Base-by-base conservation (phyloP, 2,113 vertebrate species). In the Phyllostomus hastatus region DNA sequence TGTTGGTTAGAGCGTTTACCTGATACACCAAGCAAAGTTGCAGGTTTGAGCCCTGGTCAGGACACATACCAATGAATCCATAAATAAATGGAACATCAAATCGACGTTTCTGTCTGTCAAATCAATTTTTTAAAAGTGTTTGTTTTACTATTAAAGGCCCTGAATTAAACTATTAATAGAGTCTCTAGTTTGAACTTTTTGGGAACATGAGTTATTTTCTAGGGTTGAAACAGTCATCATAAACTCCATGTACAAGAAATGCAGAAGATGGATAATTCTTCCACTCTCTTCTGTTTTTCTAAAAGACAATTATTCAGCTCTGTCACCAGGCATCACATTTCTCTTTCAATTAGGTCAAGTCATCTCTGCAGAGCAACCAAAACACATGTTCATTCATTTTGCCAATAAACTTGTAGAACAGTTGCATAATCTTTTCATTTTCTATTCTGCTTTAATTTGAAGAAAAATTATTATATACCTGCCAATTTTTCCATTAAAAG, bases 261-360 rank as follows among this genome's bases (percentile, higher is more conserved):
- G 93, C 82, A 92, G 38, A 84, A 88, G 75, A 73, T 91, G 52
- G 54, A 92, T 96, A 98, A 95, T 97, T 95, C 90, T 97, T 97
- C 91, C 82, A 87, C 81, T 92, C 54, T 97, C 66, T 96, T 97
- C 54, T 97, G 59, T 96, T 97, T 96, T 94, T 94, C 72, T 93
- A 87, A 95, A 97, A 97, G 92, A 95, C 93, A 97, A 46, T 97
- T 94, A 95, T 95, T 95, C 83, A 1, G 0, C 81, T 97, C 91
- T 41, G 0, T 97, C 94, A 96, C 54, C 80, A 70, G n/a, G 43
- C 24, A 2, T 97, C 83, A 97, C 64, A 93, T 97, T 43, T 86
- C 80, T 94, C 84, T 93, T 81, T 97, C 97, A 97, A 90, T 93
- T 94, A 84, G 57, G 38, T 97, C 88, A 97, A 38, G 10, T 97